phyloP scores from a whole-genome alignment of 2,113 vertebrate species.

The Lophura nycthemera region DNA sequence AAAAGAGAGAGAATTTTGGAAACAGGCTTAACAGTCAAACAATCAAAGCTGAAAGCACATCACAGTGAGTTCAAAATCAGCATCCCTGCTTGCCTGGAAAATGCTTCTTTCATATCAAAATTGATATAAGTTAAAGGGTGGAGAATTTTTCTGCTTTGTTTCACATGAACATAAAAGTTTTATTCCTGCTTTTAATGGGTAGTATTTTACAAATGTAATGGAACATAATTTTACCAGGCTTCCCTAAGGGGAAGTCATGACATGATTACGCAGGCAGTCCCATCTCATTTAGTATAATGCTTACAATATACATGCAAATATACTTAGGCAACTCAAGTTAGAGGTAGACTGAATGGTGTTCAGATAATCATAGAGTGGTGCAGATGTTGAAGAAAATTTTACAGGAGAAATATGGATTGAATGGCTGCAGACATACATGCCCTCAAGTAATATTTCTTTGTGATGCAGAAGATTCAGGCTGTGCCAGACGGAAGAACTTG shows the following conservation, averaged over 20 bases:
- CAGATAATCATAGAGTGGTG: neutral
- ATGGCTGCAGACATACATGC: neutral
- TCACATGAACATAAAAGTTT: constrained; percentile 67
- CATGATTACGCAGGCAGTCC: constrained; percentile 45
- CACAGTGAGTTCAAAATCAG: constrained; percentile 48
- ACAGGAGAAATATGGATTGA: neutral
- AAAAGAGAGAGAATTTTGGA: neutral
- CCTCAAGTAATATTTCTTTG: neutral
- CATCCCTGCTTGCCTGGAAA: constrained; percentile 42
- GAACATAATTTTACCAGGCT: constrained; percentile 72
- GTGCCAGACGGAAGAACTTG: neutral
- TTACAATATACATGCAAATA: constrained; percentile 52
- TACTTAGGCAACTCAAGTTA: neutral
- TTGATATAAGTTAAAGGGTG: constrained; percentile 40
- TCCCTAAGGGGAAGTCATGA: constrained; percentile 48
- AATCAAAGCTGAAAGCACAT: neutral
- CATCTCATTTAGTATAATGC: constrained; percentile 54
- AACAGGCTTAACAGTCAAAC: constrained; percentile 2
- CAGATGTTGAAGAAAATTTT: constrained; percentile 18
- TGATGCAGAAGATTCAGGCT: neutral
- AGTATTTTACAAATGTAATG: constrained; percentile 71
- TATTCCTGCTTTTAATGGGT: constrained; percentile 72
- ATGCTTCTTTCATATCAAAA: constrained; percentile 54
- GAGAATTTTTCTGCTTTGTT: constrained; percentile 66
- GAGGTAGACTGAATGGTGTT: constrained; percentile 35